Evolutionary conservation across 2,888 invertebrate species (phyloP).

Genomic region (Mellilla xanthometata): DNA sequence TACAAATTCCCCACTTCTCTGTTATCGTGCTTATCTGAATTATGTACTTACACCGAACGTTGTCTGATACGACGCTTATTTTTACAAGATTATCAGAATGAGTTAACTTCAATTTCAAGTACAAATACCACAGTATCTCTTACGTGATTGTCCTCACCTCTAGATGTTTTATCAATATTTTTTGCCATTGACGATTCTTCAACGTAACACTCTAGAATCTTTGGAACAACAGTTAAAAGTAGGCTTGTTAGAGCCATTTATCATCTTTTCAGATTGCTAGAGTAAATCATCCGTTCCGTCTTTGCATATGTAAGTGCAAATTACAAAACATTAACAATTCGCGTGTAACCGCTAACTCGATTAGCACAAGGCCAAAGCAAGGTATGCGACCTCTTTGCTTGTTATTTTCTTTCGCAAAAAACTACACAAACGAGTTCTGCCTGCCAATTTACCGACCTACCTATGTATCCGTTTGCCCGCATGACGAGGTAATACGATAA

Average conservation of each 20-base stretch:
- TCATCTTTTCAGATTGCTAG: constrained; percentile 33
- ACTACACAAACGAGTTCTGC: constrained; percentile 52
- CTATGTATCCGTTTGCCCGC: constrained; percentile 51
- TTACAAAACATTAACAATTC: constrained; percentile 63
- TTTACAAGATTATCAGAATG: constrained; percentile 52
- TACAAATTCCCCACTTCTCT: constrained; percentile 58
- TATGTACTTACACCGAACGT: constrained; percentile 44
- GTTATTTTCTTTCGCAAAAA: constrained; percentile 51
- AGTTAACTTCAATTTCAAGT: constrained; percentile 32
- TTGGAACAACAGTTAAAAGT: constrained; percentile 25
- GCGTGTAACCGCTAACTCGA: constrained; percentile 69
- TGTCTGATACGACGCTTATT: constrained; percentile 62
- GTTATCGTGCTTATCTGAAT: constrained; percentile 57
- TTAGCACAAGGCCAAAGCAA: constrained; percentile 73
- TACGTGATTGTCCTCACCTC: not conserved
- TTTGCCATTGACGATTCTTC: constrained; percentile 24
- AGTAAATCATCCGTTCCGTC: constrained; percentile 41
- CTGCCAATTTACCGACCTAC: constrained; percentile 44
- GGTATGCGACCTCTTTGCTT: constrained; percentile 75
- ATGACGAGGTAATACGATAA: constrained; percentile 42
- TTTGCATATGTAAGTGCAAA: constrained; percentile 54
- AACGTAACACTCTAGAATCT: constrained; percentile 39
- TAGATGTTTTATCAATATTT: constrained; percentile 27
- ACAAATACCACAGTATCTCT: not conserved
- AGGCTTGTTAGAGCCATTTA: constrained; percentile 42